Evolutionary conservation across 2,113 vertebrate species (phyloP).

Genomic region (Rutilus rutilus): DNA sequence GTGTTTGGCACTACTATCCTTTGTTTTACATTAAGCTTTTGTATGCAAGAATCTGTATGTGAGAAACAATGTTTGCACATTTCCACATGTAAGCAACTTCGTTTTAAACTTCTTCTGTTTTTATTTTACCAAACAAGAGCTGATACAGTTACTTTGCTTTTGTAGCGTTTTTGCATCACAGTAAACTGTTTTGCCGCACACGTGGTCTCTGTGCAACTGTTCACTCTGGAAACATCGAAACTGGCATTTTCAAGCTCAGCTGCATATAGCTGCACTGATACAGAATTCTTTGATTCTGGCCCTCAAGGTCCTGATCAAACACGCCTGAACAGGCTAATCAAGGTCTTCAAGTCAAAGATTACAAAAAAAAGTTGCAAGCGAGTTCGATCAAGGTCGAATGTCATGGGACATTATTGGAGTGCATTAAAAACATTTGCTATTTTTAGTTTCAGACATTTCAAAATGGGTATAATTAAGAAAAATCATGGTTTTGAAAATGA

Average conservation of each 20-base stretch:
- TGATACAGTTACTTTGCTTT: not conserved
- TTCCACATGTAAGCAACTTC: not conserved
- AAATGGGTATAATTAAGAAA: not conserved
- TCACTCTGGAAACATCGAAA: not conserved
- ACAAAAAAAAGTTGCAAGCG: not conserved
- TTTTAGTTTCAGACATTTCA: not conserved
- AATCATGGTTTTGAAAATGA: not conserved
- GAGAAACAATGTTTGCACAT: not conserved
- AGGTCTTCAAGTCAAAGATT: not conserved
- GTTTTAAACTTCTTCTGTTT: not conserved
- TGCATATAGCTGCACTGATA: too few species aligned
- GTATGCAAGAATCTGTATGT: not conserved
- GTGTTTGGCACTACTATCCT: not conserved
- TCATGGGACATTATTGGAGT: too few species aligned
- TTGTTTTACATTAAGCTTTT: not conserved
- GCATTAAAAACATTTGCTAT: not conserved
- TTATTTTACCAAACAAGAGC: not conserved
- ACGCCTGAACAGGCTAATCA: not conserved
- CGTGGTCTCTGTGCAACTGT: not conserved
- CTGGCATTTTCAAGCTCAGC: too few species aligned
- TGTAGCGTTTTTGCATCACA: slow-evolving; percentile 4
- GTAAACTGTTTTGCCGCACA: slow-evolving; percentile 11
- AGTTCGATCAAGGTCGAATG: too few species aligned
- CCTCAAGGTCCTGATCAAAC: not conserved
- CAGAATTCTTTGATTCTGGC: too few species aligned